Evolutionary conservation across 2,797 vertebrate genomes (phyloP), one percentile per base, ranked within the genome.

Genomic region (Sebastes aleutianus): DNA sequence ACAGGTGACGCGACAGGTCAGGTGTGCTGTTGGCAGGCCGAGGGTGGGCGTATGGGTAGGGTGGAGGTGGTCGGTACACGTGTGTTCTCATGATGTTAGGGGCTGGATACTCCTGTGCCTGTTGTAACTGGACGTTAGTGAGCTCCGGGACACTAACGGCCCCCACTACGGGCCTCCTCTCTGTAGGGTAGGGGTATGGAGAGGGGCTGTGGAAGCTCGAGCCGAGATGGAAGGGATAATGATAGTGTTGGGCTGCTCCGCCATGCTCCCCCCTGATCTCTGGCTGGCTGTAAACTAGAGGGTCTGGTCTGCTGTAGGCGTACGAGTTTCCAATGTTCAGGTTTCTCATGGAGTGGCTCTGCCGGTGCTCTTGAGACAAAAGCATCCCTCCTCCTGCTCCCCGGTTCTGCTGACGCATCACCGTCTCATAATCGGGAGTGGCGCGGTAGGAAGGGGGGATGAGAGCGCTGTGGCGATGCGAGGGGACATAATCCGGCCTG

Each of bases 21-120:
- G 99, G 99, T 8, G 99, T 99, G 92, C 99, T 99, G 82, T 99
- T 99, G 54, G 99, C 98, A 0, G 99, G 99, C 18, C 99, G 95
- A 0, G 98, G 99, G 56, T 95, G 93, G 64, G 93, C 89, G 63
- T 97, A 96, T 0, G 97, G 97, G 90, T 99, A 99, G 0, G 98
- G 98, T 0, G 98, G 99, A 4, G 98, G 99, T 0, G 98, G 98
- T 9, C 98, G 95, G 89, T 99, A 99, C 22, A 99, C 98, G 24
- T 99, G 98, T 2, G 97, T 99, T 82, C 95, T 96, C 96, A 99
- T 97, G 86, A 99, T 99, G 91, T 98, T 99, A 1, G 98, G 95
- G 0, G 97, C 95, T 0, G 97, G 97, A 88, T 98, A 99, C 27
- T 99, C 98, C 82, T 99, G 98, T 8, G 97, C 97, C 83, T 96